Evolutionary conservation across 2,113 vertebrate species (phyloP), one percentile per base, ranked within the genome.

Genomic region (Eolophus roseicapilla): DNA sequence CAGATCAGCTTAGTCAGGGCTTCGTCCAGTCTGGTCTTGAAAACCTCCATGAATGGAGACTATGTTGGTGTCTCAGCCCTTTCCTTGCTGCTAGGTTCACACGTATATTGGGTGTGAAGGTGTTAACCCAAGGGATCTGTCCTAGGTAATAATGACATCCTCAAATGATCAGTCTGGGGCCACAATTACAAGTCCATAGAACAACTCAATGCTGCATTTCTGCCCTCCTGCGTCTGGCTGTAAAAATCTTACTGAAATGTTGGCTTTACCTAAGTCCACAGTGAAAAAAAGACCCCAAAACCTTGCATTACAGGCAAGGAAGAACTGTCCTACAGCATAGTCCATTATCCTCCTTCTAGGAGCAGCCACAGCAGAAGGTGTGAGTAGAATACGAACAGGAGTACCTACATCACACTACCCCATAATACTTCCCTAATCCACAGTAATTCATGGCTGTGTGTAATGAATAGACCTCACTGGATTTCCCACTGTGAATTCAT

Each of bases 81-180:
- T 49, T 27, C 27, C 20, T 44, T 52, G 17, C 49, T 89, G 24
- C 12, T 78, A 33, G 6, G 13, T 39, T 50, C 59, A 52, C 28
- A 4, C 11, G 2, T 1, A 4, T 2, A 1, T 24, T 44, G 55
- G 13, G 20, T 55, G 11, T 50, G 24, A 79, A 80, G 25, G 13
- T 7, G 41, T 35, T 39, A 29, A 29, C 57, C 25, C 64, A 62
- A 49, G 37, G 49, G 41, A 20, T 2, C 24, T 46, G 24, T 74
- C 43, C 64, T 11, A 33, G 43, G 37, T 20, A 78, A 49, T 1
- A 3, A 20, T 3, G 37, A 35, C 43, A 49, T 29, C 68, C 31
- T 55, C 64, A 39, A 25, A 33, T 27, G 31, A 10, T 17, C 49
- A 13, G 5, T 17, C 46, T 41, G 23, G 57, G 62, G 25, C 44